Percentiles rank a stretch among this genome's conserved stretches.
phyloP scores from a whole-genome alignment of 2,888 invertebrate genomes.

The Podabrus alpinus region DNA sequence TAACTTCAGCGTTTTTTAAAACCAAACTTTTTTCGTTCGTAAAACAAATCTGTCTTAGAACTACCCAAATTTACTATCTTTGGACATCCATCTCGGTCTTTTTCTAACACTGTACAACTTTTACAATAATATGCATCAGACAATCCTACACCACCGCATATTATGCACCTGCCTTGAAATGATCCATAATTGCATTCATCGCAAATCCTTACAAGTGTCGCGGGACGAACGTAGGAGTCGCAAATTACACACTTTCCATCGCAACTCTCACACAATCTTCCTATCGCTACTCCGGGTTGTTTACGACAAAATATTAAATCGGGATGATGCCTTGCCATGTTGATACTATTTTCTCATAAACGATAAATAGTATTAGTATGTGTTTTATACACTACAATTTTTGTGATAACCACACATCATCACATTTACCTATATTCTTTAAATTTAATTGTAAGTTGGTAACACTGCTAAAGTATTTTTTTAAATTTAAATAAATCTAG shows the following conservation, averaged over 20 bases:
- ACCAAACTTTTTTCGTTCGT: slow-evolving; percentile 99
- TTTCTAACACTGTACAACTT: slow-evolving; percentile 98
- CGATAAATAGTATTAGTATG: no score
- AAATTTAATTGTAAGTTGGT: no score
- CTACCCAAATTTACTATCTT: slow-evolving; percentile 99
- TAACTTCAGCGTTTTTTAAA: slow-evolving; percentile 83
- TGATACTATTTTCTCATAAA: no score
- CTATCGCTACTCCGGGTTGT: slow-evolving; percentile 98
- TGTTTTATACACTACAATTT: no score
- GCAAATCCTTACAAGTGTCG: slow-evolving; percentile 96
- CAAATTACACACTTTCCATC: slow-evolving; percentile 99
- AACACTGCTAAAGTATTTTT: no score
- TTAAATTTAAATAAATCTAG: no score
- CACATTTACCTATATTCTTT: no score
- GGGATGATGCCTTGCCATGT: slow-evolving; percentile 99
- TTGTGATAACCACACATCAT: no score
- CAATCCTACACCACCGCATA: slow-evolving; percentile 99
- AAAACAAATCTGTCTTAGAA: slow-evolving; percentile 98
- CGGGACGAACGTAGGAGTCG: slow-evolving; percentile 98
- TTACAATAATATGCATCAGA: slow-evolving; percentile 99
- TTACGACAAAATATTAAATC: slow-evolving; percentile 99
- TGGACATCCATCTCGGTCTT: slow-evolving; percentile 98
- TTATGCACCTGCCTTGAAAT: slow-evolving; percentile 97
- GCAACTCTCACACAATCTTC: slow-evolving; percentile 95
- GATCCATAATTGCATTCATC: slow-evolving; percentile 99